Evolutionary conservation across 2,113 vertebrate genomes (phyloP), one percentile per base, ranked within the genome.

Genomic region (Taurulus bubalis): DNA sequence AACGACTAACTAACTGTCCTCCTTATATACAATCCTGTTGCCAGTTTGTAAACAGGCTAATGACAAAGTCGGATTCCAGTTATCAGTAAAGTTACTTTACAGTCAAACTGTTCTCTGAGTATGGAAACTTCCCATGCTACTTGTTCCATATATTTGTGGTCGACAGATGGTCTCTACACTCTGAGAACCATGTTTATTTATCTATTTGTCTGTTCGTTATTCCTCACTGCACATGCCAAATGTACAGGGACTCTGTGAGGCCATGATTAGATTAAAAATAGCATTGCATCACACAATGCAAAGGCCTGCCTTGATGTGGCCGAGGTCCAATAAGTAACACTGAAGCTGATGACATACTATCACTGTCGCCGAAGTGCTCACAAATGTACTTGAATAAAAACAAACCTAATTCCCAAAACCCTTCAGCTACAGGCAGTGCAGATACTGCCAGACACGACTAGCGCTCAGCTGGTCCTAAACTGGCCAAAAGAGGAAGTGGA

Each of bases 401-500:
- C 15, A 8, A 59, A 32, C 15, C 26, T 59, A 1, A 18, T 30
- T 59, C 26, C 28, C 26, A 59, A 30, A 59, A 15, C 6, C 56
- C 18, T 36, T 62, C 18, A 20, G 34, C 36, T 36, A 42, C 5
- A 26, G 18, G 16, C 11, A 14, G 34, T 32, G 42, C 55, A 28
- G 8, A 42, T 6, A 58, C 55, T 26, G 24, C n/a, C n/a, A 62
- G 66, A 68, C 30, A 58, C 9, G 22, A n/a, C 14, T 28, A 8
- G 56, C 42, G 34, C 58, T 75, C 18, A 51, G 51, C 60, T 4
- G 22, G 18, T 55, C 63, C 45, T 26, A 40, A 74, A n/a, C 12
- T 28, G 8, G 16, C 36, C 34, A 36, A 70, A 81, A 77, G 47
- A 77, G 74, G 69, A 81, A 67, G 28, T 65, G 26, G 5, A n/a